Evolutionary conservation across 2,888 invertebrate genomes (phyloP), one percentile per base, ranked within the genome.

Genomic region (Drosophila cyrtoloma): DNA sequence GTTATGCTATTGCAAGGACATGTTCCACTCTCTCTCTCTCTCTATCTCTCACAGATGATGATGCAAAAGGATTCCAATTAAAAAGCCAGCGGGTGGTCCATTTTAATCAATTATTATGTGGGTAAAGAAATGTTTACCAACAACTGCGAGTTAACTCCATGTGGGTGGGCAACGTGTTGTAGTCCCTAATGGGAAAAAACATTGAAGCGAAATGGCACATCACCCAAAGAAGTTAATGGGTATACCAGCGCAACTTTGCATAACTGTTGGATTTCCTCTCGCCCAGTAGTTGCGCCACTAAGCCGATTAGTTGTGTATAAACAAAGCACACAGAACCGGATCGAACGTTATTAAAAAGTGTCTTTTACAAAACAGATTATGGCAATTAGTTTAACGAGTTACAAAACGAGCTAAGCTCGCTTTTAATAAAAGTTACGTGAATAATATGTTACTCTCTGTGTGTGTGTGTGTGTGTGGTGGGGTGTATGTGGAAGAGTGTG

Each of bases 281-380:
- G 10, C 28, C 33, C 35, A 56, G 51, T 28, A 33, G 71, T n/a
- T 53, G 44, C 56, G 44, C 53, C 26, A 50, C 81, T 78, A 84
- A 84, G 77, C 84, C 86, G 84, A 80, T 84, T 84, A 86, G 84
- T 84, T 84, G 80, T 69, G 84, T 80, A 80, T 82, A 82, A 86
- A 74, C 78, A 86, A 69, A 65, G 75, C 71, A 75, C 55, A 55
- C 65, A 57, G 59, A 50, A 47, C 39, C 42, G 51, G 26, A 53
- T 60, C 35, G 28, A 67, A 16, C 33, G 62, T 60, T 53, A 51
- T 50, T 50, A 42, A 39, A 37, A 51, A 51, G 26, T 51, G 59
- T 75, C 84, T 73, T 79, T 84, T 84, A 71, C 73, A 75, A 75
- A 84, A 71, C 76, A 68, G 84, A 82, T 85, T 87, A 85, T 79